Percentiles rank a stretch among this genome's conserved stretches.
Evolutionary conservation across 2,888 invertebrate species (phyloP).

Genomic region (Eupithecia tripunctaria): DNA sequence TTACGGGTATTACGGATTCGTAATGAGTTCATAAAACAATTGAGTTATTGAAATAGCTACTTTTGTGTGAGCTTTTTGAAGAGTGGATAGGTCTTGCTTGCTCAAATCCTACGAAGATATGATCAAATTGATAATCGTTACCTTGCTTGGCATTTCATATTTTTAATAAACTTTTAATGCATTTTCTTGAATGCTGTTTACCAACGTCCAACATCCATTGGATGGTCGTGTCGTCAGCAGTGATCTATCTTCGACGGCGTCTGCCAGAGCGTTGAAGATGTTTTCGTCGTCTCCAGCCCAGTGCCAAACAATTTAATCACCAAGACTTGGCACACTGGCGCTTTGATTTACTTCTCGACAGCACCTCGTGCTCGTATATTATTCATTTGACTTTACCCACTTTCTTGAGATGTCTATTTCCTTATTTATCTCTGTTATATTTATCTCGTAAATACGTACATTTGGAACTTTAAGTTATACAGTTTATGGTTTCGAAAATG

Average conservation of each 20-base stretch:
- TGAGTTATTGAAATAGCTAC: not conserved
- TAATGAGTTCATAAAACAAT: not conserved
- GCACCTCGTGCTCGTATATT: constrained; percentile 65
- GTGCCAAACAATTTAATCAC: constrained; percentile 76
- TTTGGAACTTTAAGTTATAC: too few relatives aligned
- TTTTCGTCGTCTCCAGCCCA: constrained; percentile 59
- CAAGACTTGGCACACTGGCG: constrained; percentile 72
- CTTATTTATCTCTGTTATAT: not conserved
- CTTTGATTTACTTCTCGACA: constrained; percentile 81
- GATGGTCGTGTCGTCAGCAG: constrained; percentile 50
- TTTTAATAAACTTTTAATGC: too few relatives aligned
- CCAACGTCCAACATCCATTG: constrained; percentile 14
- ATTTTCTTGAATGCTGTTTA: constrained; percentile 17
- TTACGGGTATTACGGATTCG: not conserved
- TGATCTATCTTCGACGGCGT: constrained; percentile 56
- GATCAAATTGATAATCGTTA: not conserved
- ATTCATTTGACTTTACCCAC: constrained; percentile 41
- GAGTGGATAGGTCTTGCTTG: not conserved
- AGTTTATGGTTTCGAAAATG: not conserved
- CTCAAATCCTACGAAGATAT: not conserved
- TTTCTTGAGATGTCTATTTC: constrained; percentile 1
- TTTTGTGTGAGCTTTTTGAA: not conserved
- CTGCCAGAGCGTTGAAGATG: constrained; percentile 62
- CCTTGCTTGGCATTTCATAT: not conserved
- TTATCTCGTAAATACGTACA: too few relatives aligned